phyloP scores from a whole-genome alignment of 2,113 vertebrate genomes.

The Formicarius rufipectus region DNA sequence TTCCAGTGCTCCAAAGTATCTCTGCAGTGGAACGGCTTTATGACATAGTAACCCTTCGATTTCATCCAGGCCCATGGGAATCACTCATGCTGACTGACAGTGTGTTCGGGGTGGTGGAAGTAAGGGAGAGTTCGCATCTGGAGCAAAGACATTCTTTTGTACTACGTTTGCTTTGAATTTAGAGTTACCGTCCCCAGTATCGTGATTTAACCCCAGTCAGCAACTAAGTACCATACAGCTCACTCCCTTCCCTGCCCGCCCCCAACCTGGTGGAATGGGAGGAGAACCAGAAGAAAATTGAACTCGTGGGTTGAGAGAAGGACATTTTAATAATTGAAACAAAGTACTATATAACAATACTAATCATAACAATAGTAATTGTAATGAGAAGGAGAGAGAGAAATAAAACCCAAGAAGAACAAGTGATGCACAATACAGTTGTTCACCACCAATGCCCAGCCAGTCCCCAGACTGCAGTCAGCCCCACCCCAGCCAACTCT shows the following conservation, averaged over 20 bases:
- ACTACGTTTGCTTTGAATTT: not conserved
- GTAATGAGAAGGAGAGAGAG: not conserved
- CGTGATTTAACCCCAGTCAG: not conserved
- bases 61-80: accelerated
- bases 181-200: not conserved
- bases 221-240: not conserved
- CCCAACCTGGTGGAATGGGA: not conserved
- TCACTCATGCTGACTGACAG: accelerated
- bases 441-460: not conserved
- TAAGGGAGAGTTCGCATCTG: not conserved
- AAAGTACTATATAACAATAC: not conserved
- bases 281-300: not conserved
- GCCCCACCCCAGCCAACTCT: not conserved
- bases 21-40: not conserved
- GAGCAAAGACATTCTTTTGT: not conserved
- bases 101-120: not conserved
- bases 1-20: not conserved
- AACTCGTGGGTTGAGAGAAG: not conserved
- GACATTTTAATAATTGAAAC: not conserved
- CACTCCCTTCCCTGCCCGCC: not conserved
- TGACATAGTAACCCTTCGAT: not conserved
- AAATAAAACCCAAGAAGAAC: not conserved
- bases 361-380: not conserved
- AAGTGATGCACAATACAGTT: not conserved
- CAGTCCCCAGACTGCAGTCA: not conserved